These are phyloP conservation scores for Onychomys arenicola DNA, from an alignment of 2,797 vertebrate genomes.

Conservation along the genomic window DNA sequence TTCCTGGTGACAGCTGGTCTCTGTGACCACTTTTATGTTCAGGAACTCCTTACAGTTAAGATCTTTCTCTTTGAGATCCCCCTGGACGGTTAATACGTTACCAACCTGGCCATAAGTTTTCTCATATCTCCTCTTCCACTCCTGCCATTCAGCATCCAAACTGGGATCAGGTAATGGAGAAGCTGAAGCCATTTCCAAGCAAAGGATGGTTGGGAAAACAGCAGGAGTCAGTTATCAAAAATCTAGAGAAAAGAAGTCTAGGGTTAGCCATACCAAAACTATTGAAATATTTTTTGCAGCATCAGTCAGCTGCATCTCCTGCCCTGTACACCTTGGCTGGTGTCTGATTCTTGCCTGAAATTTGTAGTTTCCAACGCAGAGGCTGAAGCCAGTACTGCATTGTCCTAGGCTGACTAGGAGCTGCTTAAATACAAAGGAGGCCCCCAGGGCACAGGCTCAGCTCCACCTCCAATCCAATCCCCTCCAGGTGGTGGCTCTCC, in stretches of 20 bases:
- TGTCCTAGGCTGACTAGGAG: neutral
- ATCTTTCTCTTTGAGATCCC: neutral
- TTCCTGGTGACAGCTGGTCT: neutral
- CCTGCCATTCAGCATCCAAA: conserved; percentile 90
- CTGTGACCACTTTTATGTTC: neutral
- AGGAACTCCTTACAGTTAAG: neutral
- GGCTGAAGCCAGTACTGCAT: neutral
- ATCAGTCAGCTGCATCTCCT: neutral
- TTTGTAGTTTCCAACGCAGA: neutral
- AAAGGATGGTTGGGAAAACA: conserved; percentile 75
- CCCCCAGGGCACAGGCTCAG: neutral
- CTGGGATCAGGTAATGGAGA: conserved; percentile 88
- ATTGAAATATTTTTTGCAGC: neutral
- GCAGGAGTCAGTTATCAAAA: conserved; percentile 81
- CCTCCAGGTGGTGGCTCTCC: neutral
- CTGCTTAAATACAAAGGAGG: neutral
- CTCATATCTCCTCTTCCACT: conserved; percentile 92
- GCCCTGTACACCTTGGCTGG: neutral
- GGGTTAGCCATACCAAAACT: neutral
- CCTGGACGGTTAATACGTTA: conserved; percentile 66
- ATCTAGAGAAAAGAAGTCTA: conserved; percentile 31
- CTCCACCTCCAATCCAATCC: neutral
- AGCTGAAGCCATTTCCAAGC: conserved; percentile 85
- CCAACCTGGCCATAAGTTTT: conserved; percentile 89
- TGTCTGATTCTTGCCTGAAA: neutral